Percentiles rank a stretch among this genome's conserved stretches.
These are phyloP conservation scores for Astreopora myriophthalma DNA, from an alignment of 64 coral and sea anemone genomes.

Conservation along the genomic window DNA sequence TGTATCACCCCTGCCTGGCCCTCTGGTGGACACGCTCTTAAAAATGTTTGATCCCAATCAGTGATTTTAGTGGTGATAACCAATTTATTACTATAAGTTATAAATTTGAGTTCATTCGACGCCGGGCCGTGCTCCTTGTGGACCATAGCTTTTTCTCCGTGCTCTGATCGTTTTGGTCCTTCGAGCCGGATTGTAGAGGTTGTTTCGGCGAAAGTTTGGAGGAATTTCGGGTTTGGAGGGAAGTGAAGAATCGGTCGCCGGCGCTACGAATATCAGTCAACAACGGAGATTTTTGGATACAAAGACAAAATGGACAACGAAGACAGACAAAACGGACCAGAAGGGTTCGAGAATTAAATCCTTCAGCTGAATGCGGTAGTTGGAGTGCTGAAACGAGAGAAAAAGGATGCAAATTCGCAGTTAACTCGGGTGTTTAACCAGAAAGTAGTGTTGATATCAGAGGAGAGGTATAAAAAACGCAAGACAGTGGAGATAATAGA, in stretches of 20 bases:
- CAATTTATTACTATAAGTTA: too few species aligned
- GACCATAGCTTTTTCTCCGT: too few species aligned
- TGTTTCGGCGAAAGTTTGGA: not conserved
- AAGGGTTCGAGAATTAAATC: not conserved
- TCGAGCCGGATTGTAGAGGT: not conserved
- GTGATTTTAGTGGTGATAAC: too few species aligned
- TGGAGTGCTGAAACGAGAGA: constrained; percentile 21
- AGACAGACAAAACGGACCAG: not conserved
- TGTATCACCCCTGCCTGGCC: too few species aligned
- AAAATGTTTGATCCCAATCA: too few species aligned
- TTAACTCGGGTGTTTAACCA: constrained; percentile 14
- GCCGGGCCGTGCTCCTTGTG: too few species aligned
- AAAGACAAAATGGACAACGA: not conserved
- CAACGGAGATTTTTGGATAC: not conserved
- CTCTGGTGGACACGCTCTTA: too few species aligned
- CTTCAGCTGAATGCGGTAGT: not conserved
- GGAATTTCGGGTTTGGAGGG: not conserved
- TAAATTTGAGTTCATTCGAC: too few species aligned
- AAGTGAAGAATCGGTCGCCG: too few species aligned
- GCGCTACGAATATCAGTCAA: not conserved
- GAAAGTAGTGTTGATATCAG: constrained; percentile 14
- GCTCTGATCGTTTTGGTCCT: not conserved
- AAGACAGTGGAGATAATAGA: not conserved
- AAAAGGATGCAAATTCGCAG: constrained; percentile 32
- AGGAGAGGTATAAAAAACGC: not conserved